Conservation (phyloP, 2,797 vertebrate species). For the Echeneis naucrates region DNA sequence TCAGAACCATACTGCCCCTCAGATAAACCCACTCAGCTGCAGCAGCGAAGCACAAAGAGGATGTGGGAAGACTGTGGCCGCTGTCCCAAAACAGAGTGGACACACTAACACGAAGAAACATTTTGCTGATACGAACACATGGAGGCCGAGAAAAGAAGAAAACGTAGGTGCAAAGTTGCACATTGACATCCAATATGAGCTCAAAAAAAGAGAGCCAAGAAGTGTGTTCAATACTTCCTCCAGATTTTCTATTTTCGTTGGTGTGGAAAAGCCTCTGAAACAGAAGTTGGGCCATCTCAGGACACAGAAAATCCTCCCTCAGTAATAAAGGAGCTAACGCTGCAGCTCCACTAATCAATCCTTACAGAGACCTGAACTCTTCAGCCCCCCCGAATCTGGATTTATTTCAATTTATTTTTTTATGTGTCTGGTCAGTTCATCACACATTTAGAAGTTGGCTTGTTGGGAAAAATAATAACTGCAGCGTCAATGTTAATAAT, state of each 20-base stretch:
- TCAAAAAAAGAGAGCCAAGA: neutral
- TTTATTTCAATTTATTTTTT: constrained; percentile 1
- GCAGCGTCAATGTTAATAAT: neutral
- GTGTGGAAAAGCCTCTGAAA: constrained; percentile 39
- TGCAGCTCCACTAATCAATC: constrained; percentile 32
- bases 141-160: constrained; percentile 29
- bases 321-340: constrained; percentile 27
- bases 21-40: constrained; percentile 68
- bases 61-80: constrained; percentile 71
- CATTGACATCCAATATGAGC: constrained; percentile 31
- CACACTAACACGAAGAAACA: constrained; percentile 50
- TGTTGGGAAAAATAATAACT: neutral
- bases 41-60: constrained; percentile 63
- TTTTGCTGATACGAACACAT: constrained; percentile 51
- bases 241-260: constrained; percentile 61
- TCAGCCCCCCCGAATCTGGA: neutral
- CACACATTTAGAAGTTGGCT: neutral
- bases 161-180: constrained; percentile 50
- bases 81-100: constrained; percentile 58
- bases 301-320: constrained; percentile 30
- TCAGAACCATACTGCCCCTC: constrained; percentile 67
- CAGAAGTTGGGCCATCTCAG: constrained; percentile 32
- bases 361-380: constrained; percentile 24
- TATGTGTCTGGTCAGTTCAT: neutral
- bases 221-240: constrained; percentile 57